Evolutionary conservation across 2,888 invertebrate genomes (phyloP).

Genomic region (Tineola bisselliella): DNA sequence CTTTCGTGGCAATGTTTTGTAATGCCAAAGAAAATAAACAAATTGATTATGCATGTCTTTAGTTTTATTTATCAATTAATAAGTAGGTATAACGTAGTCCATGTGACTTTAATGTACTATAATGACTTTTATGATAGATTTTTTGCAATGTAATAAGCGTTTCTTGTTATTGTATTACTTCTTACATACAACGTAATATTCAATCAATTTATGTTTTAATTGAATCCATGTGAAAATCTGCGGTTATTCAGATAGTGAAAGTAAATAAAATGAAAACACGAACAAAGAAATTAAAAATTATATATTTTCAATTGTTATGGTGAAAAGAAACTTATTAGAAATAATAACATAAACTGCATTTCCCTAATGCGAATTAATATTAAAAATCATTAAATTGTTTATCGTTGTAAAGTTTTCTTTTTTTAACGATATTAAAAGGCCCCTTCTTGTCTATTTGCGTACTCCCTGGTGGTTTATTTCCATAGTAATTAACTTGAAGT

Average conservation of each 20-base stretch:
- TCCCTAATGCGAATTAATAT: not conserved
- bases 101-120: too few relatives aligned
- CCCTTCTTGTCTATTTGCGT: conserved; percentile 39
- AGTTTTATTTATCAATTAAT: too few relatives aligned
- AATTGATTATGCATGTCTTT: not conserved
- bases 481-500: conserved; percentile 47
- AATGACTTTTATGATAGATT: too few relatives aligned
- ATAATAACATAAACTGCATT: not conserved
- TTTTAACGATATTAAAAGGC: conserved; percentile 50
- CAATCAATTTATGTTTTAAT: conserved; percentile 1
- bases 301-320: not conserved
- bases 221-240: conserved; percentile 1
- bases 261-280: conserved; percentile 20
- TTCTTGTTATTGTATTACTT: conserved; percentile 10
- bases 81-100: too few relatives aligned
- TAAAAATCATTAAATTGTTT: conserved; percentile 33
- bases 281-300: not conserved
- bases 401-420: conserved; percentile 51
- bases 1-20: not conserved
- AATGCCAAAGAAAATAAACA: conserved; percentile 18
- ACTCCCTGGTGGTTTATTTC: conserved; percentile 19
- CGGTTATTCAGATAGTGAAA: conserved; percentile 8
- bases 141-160: not conserved
- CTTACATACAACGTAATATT: conserved; percentile 1
- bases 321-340: not conserved